These are phyloP conservation scores for Aldrovandia affinis DNA, from an alignment of 2,797 vertebrate genomes.

Conservation along the genomic window DNA sequence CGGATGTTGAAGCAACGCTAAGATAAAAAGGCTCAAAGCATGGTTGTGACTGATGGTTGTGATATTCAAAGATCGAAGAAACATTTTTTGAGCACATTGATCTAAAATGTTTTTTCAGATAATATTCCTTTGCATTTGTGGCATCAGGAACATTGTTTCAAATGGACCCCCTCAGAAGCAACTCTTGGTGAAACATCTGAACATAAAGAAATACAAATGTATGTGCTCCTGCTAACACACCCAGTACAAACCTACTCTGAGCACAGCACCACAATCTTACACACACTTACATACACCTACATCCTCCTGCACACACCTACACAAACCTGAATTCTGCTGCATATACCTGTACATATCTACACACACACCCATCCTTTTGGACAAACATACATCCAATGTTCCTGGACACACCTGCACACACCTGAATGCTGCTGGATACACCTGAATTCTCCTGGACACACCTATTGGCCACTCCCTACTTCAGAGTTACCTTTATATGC, in stretches of 20 bases:
- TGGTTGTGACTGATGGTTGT: background rate
- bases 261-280: background rate
- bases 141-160: background rate
- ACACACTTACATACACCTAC: background rate
- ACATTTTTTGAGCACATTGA: background rate
- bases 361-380: too few relatives aligned
- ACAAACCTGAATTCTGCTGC: background rate
- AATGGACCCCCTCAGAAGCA: background rate
- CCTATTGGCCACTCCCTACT: background rate
- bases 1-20: background rate
- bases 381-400: too few relatives aligned
- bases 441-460: background rate
- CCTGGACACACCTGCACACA: background rate
- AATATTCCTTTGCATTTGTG: background rate
- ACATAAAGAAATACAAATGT: background rate
- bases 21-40: background rate
- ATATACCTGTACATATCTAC: background rate
- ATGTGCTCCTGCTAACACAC: too few relatives aligned
- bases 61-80: background rate
- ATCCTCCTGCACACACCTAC: background rate
- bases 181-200: background rate
- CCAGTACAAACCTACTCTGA: too few relatives aligned
- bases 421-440: background rate
- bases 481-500: background rate
- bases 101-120: background rate